Evolutionary conservation across 1,140 invertebrate genomes (phyloP).

Genomic region (Hyphantria cunea): DNA sequence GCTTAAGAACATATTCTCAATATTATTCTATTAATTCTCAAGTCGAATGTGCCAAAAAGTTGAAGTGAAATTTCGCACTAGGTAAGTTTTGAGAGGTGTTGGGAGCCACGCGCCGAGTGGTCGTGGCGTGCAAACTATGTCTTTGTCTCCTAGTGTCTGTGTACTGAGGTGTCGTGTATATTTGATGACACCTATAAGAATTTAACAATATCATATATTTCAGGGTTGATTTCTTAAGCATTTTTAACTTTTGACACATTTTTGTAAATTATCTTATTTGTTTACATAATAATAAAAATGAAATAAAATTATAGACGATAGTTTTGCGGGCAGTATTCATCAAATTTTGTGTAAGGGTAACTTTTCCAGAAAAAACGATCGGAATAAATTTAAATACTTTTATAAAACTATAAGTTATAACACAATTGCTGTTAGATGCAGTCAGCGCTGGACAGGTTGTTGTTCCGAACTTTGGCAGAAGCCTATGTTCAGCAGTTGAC

Average conservation of each 20-base stretch:
- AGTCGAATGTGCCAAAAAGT: constrained; percentile 58
- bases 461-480: too few relatives aligned
- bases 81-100: constrained; percentile 59
- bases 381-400: too few relatives aligned
- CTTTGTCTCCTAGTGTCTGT: constrained; percentile 54
- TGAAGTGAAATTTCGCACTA: constrained; percentile 56
- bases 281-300: too few relatives aligned
- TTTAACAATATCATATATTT: constrained; percentile 16
- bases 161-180: constrained; percentile 47
- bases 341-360: too few relatives aligned
- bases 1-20: constrained; percentile 10
- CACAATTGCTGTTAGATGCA: too few relatives aligned
- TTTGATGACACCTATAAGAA: constrained; percentile 41
- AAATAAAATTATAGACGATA: too few relatives aligned
- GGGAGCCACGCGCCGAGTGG: constrained; percentile 49
- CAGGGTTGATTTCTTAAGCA: neutral
- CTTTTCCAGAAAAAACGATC: too few relatives aligned
- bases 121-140: constrained; percentile 58
- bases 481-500: too few relatives aligned
- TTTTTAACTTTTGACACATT: neutral
- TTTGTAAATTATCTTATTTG: neutral
- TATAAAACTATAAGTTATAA: too few relatives aligned
- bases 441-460: too few relatives aligned
- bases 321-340: too few relatives aligned
- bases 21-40: too few relatives aligned